Evolutionary conservation across 1,140 invertebrate species (phyloP).

Genomic region (Drosophila tropicalis): DNA sequence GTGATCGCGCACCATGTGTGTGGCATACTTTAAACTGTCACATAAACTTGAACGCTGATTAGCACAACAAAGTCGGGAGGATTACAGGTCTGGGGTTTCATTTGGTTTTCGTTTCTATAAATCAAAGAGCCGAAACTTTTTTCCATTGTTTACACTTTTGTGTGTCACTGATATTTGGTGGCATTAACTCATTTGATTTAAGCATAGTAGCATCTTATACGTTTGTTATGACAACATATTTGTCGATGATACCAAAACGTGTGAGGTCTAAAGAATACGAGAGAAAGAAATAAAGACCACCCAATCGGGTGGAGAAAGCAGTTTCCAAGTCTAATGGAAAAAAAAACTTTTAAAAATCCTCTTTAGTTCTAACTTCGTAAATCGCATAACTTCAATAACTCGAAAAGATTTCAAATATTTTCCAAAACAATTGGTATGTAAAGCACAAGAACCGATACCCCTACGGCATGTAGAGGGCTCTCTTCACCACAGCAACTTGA

Average conservation of each 20-base stretch:
- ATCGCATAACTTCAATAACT: too few species aligned
- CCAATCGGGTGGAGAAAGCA: constrained; percentile 1
- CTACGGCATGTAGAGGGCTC: not conserved
- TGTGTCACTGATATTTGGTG: constrained; percentile 70
- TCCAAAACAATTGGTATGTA: not conserved
- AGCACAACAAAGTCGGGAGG: constrained; percentile 80
- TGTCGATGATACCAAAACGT: constrained; percentile 11
- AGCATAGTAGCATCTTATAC: constrained; percentile 46
- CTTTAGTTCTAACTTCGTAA: too few species aligned
- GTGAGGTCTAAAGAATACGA: not conserved
- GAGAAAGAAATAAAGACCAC: not conserved
- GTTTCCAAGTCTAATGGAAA: not conserved
- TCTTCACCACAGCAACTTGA: constrained; percentile 52
- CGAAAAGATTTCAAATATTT: not conserved
- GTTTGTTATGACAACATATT: constrained; percentile 61
- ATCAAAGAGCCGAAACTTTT: constrained; percentile 65
- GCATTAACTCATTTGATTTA: constrained; percentile 77
- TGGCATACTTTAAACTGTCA: constrained; percentile 81
- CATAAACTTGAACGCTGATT: constrained; percentile 81
- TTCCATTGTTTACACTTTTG: constrained; percentile 73
- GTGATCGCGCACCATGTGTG: constrained; percentile 55
- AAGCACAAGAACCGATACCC: constrained; percentile 19
- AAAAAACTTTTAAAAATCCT: not conserved
- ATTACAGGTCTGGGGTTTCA: constrained; percentile 48
- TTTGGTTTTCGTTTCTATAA: constrained; percentile 46